Base-by-base conservation (phyloP, 2,888 invertebrate species). In the Deroplatys truncata region DNA sequence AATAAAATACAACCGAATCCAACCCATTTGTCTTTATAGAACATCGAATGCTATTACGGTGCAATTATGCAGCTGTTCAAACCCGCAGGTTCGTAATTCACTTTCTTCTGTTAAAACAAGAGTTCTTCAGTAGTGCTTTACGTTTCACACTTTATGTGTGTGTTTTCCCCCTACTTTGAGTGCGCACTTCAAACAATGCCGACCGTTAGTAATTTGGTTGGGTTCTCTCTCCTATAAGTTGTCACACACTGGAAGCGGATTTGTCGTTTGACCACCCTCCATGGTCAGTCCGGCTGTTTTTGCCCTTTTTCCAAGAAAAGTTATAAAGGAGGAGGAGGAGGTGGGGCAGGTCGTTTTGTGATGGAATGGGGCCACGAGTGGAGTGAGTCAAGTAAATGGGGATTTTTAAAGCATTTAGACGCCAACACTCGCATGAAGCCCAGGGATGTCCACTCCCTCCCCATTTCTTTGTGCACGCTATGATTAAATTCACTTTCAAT, bases 301-400 rank as follows among this genome's bases (percentile, higher is more conserved):
- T 88, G 88, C 88, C 89, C 84, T 83, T 88, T 90, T 90, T 90
- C 89, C 85, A 49, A 82, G 89, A 90, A 90, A 88, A 85, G 72
- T 85, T 89, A 20, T 85, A 72, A 85, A 89, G 35, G 72, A 84
- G 25, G 13, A n/a, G n/a, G n/a, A n/a, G 87, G n/a, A 82, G 87
- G 82, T 28, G 87, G 83, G 7, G 87, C 20, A 72, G 25, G 31
- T 25, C 86, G 72, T 72, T 84, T 56, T 88, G 49, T 29, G 20
- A 56, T n/a, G 88, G 56, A 49, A 84, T 25, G 43, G 43, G 25
- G 84, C 28, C 29, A 31, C 28, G 29, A 31, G 84, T 84, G 84
- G 84, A 84, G 85, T 85, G 43, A 20, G 85, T 85, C 85, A n/a
- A 31, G 84, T 72, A 72, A 72, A 72, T 72, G 56, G 20, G 56